A percentile compares a stretch with the other conserved stretches of the same genome.
phyloP scores from a whole-genome alignment of 2,113 vertebrate species.

The Tretioscincus oriximinensis region DNA sequence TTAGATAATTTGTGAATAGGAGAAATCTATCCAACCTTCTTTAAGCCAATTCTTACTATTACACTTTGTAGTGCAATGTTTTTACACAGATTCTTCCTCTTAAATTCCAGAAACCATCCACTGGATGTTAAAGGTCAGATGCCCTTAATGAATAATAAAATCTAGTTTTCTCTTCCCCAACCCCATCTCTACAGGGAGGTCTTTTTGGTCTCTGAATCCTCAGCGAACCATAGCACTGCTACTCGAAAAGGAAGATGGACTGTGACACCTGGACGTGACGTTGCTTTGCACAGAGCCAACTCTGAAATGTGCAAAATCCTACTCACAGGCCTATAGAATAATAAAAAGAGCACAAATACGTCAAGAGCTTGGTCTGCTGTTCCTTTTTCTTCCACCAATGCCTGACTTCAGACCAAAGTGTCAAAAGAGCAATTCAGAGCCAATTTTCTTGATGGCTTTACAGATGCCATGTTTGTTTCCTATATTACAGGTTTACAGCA shows the following conservation, averaged over 20 bases:
- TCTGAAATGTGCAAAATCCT: conserved; percentile 64
- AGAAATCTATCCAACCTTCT: neutral
- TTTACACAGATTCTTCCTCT: neutral
- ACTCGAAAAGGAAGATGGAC: conserved; percentile 38
- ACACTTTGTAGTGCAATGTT: neutral
- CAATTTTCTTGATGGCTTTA: neutral
- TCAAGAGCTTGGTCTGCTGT: neutral
- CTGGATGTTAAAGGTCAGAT: neutral
- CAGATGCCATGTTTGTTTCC: neutral
- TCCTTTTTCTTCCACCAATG: neutral
- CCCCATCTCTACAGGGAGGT: conserved; percentile 54
- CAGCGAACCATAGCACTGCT: conserved; percentile 10
- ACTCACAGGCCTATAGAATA: neutral
- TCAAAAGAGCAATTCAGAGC: neutral
- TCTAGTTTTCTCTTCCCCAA: no score
- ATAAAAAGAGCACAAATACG: neutral
- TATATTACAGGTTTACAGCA: neutral
- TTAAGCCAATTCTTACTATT: no score
- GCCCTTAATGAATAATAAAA: no score
- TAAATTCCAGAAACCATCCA: neutral
- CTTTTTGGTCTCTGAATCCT: conserved; percentile 46
- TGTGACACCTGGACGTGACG: conserved; percentile 7
- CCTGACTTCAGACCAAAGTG: neutral
- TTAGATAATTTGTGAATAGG: neutral
- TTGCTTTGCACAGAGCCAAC: conserved; percentile 62